Evolutionary conservation across 1,140 invertebrate genomes (phyloP), one percentile per base, ranked within the genome.

Genomic region (Vanessa tameamea): DNA sequence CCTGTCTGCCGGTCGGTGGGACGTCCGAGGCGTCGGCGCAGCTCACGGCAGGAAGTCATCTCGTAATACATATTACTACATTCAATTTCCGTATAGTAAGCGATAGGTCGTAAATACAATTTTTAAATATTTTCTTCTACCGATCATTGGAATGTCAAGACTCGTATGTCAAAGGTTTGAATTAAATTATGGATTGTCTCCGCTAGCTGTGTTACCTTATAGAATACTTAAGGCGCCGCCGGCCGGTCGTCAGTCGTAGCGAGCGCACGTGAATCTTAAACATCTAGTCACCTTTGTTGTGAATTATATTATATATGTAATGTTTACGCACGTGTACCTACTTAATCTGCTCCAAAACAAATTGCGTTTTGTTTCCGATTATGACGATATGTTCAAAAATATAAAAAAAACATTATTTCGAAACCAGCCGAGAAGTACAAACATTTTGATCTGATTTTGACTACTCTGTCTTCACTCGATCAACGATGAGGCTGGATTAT

Each of bases 241-340:
- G 26, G 26, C 1, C 26, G 51, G 72, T 68, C 57, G 71, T 55
- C 72, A 72, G 77, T 72, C 5, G 53, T 26, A 57, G 64, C 72
- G 75, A 68, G 63, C 70, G 78, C 81, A 83, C 81, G 83, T 68
- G 81, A 84, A 84, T 85, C 81, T 83, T 81, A 64, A 80, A 76
- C 84, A 75, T 87, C 85, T 87, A 87, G 86, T 87, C 86, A 83
- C 83, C 78, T 69, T 69, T 69, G 79, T 82, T 82, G 84, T 84
- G 72, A 66, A 47, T 73, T 51, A 43, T 61, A 47, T 73, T 43
- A 23, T 61, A 50, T 48, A 47, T 64, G 63, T 48, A 64, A 31
- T 64, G 12, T 64, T 23, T 26, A 57, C 20, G 16, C 53, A 23
- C 26, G 20, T 20, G 16, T 16, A 23, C 20, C n/a, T 53, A 64